A percentile compares a stretch with the other conserved stretches of the same genome.
Conservation (phyloP, 23 tunicate genomes). For the Diplosoma virens region DNA sequence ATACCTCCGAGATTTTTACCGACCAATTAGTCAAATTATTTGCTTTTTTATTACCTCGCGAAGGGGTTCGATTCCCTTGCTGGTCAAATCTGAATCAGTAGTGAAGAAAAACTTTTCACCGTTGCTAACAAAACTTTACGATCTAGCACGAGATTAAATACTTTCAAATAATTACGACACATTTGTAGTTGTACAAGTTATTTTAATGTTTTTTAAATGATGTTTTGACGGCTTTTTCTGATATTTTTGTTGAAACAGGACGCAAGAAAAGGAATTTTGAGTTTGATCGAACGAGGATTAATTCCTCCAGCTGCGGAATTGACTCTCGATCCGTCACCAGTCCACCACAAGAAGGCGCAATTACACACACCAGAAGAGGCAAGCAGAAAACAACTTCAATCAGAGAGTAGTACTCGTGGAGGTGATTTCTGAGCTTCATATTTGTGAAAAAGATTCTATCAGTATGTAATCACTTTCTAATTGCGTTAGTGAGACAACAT, state of each 20-base stretch:
- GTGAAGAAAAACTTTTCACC: not conserved
- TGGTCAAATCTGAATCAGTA: not conserved
- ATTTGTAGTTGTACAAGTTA: too few relatives aligned
- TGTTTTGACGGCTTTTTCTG: too few relatives aligned
- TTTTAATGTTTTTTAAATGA: too few relatives aligned
- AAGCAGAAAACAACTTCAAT: constrained; percentile 38
- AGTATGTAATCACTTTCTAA: too few relatives aligned
- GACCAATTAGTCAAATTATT: not conserved
- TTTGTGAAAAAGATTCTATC: too few relatives aligned
- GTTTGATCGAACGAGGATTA: constrained; percentile 87
- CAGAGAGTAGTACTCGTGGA: constrained; percentile 54
- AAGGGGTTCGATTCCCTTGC: not conserved
- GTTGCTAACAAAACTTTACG: too few relatives aligned
- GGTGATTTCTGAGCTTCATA: constrained; percentile 30
- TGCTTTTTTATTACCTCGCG: not conserved
- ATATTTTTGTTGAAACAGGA: constrained; percentile 42
- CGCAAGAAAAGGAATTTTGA: constrained; percentile 90
- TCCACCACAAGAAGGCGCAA: constrained; percentile 65
- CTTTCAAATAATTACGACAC: too few relatives aligned
- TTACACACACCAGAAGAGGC: constrained; percentile 52
- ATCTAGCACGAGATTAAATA: too few relatives aligned
- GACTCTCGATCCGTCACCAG: constrained; percentile 89
- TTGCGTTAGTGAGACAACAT: too few relatives aligned
- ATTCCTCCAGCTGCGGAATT: constrained; percentile 95
- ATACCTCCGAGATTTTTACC: too few relatives aligned